phyloP scores from a whole-genome alignment of 1,140 invertebrate species.

The Eriocheir sinensis region DNA sequence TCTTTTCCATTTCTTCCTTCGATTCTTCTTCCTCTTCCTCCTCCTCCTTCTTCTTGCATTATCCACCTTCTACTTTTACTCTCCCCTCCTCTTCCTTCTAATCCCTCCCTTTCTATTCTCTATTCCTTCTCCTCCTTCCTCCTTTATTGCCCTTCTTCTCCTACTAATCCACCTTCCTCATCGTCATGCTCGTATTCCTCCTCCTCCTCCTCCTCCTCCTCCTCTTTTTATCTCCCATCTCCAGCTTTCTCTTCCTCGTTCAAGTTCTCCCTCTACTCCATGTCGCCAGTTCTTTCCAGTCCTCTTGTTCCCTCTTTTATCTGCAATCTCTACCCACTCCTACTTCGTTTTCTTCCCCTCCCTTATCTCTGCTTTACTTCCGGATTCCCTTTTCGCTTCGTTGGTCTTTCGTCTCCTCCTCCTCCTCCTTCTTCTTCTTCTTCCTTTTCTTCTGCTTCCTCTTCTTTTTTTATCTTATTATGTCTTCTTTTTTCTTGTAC shows the following conservation, averaged over 20 bases:
- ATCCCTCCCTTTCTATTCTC: slow-evolving; percentile 33
- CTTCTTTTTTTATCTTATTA: background rate
- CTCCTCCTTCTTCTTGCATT: too few relatives aligned
- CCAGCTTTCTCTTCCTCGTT: background rate
- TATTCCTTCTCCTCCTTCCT: background rate
- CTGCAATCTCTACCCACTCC: background rate
- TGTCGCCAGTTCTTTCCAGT: background rate
- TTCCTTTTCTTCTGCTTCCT: background rate
- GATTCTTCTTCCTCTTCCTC: background rate
- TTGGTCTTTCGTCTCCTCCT: background rate
- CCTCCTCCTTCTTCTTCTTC: background rate
- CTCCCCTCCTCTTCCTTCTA: background rate
- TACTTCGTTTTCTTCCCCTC: background rate
- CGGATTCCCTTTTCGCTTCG: background rate
- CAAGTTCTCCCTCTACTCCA: background rate
- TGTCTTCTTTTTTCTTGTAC: background rate
- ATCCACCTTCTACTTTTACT: too few relatives aligned
- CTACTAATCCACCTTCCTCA: background rate
- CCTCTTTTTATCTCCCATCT: background rate
- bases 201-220: background rate
- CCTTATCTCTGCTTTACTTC: background rate
- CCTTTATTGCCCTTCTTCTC: background rate
- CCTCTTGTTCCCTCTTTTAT: background rate
- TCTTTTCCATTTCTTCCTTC: background rate
- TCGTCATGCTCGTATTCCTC: background rate